A percentile compares a stretch with the other conserved stretches of the same genome.
phyloP scores from a whole-genome alignment of 1,140 invertebrate species.

The Chironomus tepperi region DNA sequence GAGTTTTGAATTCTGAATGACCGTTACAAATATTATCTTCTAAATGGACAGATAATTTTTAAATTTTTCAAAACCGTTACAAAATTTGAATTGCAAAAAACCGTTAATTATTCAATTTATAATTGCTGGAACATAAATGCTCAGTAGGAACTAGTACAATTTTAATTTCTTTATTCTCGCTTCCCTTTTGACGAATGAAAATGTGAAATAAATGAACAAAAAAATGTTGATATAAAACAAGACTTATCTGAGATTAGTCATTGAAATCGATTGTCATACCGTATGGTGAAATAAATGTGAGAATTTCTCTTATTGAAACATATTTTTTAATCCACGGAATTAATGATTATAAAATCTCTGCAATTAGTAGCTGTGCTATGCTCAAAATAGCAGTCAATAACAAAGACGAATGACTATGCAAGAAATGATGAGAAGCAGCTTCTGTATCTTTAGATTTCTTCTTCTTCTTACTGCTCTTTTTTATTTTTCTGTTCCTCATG shows the following conservation, averaged over 20 bases:
- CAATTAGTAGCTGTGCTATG: background rate
- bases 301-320: background rate
- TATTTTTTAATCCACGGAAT: constrained; percentile 1
- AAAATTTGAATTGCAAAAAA: too few relatives aligned
- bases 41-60: too few relatives aligned
- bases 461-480: background rate
- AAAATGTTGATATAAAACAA: background rate
- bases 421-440: constrained; percentile 11
- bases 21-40: too few relatives aligned
- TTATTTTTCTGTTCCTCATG: background rate
- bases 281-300: background rate
- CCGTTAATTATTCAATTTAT: too few relatives aligned
- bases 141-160: too few relatives aligned
- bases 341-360: constrained; percentile 14
- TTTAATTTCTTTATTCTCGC: background rate
- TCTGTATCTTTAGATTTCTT: constrained; percentile 5
- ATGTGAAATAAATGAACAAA: background rate
- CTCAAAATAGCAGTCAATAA: constrained; percentile 13
- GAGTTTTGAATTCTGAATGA: too few relatives aligned
- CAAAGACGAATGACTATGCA: constrained; percentile 12
- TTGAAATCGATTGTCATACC: background rate
- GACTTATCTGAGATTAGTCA: background rate
- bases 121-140: too few relatives aligned
- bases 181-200: background rate
- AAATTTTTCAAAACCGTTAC: too few relatives aligned